Base-by-base conservation (phyloP, 2,113 vertebrate species). In the Peromyscus polionotus region DNA sequence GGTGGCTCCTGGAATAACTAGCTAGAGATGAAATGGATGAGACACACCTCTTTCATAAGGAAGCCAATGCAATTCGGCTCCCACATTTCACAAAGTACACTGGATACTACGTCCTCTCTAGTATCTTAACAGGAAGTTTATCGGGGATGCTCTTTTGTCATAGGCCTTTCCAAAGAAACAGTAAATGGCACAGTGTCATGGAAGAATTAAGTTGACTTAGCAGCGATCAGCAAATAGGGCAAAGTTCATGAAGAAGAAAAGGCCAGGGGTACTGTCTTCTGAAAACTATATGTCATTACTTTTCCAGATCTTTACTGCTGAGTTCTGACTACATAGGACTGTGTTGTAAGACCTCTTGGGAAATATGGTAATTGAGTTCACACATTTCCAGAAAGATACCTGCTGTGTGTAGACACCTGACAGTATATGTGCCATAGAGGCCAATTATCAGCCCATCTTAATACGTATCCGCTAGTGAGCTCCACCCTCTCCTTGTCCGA, bases 1-100 rank as follows among this genome's bases (percentile, higher is more conserved):
- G 97, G 97, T 77, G 97, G 96, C 96, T 98, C 97, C 96, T 95
- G 88, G 79, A 98, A 96, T 95, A 98, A 98, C 90, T 90, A 96
- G 79, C 93, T 98, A 88, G 0, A 73, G 95, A 95, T 81, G 92
- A 86, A 98, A 97, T 65, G 1, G 63, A 63, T 96, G 98, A 98
- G 97, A 83, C 67, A 85, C 48, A 72, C 39, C 90, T 98, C 94
- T 95, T 63, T 97, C 94, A 90, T 81, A 93, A 94, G 96, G 90
- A 89, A 63, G 54, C 84, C 93, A 31, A 1, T 89, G 51, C 68
- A 90, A 90, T 88, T 90, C 97, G 93, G 93, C 72, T 93, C 95
- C 95, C 77, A 89, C 83, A 90, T 95, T 97, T 91, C 92, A 79
- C 19, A 65, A n/a, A 86, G 79, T 76, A 81, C 42, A 92, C 86